These are phyloP conservation scores for Eristalinus sepulchralis DNA, from an alignment of 2,888 invertebrate genomes.

Conservation along the genomic window DNA sequence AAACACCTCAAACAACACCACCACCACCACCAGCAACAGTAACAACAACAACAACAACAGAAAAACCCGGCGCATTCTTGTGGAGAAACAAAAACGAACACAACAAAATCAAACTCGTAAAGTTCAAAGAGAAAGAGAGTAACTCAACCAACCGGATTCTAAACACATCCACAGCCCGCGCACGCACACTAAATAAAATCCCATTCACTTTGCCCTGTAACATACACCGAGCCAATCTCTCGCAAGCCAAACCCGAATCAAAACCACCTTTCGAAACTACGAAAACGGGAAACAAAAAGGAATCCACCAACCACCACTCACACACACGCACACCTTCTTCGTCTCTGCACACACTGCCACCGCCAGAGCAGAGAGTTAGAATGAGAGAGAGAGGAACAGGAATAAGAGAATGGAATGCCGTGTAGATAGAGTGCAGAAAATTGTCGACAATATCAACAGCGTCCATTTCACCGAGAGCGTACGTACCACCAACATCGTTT, in stretches of 20 bases:
- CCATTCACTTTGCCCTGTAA: constrained; percentile 58
- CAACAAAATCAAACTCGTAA: constrained; percentile 42
- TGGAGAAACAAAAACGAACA: constrained; percentile 28
- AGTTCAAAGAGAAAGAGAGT: constrained; percentile 64
- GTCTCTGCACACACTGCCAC: neutral
- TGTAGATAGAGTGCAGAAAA: constrained; percentile 58
- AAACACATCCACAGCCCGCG: constrained; percentile 23
- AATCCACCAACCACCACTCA: constrained; percentile 21
- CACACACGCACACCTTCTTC: neutral
- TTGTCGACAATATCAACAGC: constrained; percentile 48
- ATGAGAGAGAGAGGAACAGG: constrained; percentile 15
- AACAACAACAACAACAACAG: constrained; percentile 1
- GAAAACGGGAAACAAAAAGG: constrained; percentile 49
- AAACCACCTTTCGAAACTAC: constrained; percentile 66
- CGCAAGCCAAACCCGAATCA: neutral
- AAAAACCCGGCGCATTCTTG: constrained; percentile 42
- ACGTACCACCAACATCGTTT: constrained; percentile 65
- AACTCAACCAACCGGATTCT: constrained; percentile 62
- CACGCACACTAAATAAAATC: constrained; percentile 51
- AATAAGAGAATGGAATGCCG: constrained; percentile 57
- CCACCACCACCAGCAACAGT: neutral
- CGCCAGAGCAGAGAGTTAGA: constrained; percentile 13
- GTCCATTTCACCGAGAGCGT: constrained; percentile 70
- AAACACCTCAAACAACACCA: too few relatives aligned
- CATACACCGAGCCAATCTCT: neutral